Percentiles rank a stretch among this genome's conserved stretches.
phyloP scores from a whole-genome alignment of 2,888 invertebrate genomes.

The Lysandra bellargus region DNA sequence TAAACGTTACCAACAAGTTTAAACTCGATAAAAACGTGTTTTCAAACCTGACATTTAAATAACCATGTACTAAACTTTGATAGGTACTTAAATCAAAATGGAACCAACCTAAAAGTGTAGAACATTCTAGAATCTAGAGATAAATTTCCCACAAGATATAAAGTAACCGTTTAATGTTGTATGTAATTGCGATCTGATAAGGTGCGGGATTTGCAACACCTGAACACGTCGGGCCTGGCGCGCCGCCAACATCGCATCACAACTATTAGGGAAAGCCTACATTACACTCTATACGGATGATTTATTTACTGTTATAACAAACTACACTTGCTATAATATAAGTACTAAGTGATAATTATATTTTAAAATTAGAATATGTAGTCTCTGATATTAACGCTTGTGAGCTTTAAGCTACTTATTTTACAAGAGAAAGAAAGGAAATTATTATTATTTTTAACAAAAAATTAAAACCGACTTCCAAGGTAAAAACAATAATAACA shows the following conservation, averaged over 20 bases:
- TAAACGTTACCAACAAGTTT: too few species aligned
- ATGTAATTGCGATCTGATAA: slow-evolving; percentile 21
- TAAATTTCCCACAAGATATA: slow-evolving; percentile 8
- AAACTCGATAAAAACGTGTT: too few species aligned
- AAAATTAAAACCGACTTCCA: too few species aligned
- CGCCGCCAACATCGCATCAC: slow-evolving; percentile 7
- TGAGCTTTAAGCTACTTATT: too few species aligned
- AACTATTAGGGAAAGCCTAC: slow-evolving; percentile 3
- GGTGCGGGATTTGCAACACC: slow-evolving; percentile 12
- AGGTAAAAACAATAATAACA: too few species aligned
- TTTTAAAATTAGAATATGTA: too few species aligned
- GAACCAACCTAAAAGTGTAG: not conserved
- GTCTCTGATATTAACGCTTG: too few species aligned
- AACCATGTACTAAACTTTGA: not conserved
- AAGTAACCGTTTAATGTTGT: not conserved
- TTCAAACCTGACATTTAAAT: too few species aligned
- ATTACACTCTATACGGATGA: not conserved
- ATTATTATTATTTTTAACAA: too few species aligned
- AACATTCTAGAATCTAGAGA: not conserved
- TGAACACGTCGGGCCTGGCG: not conserved
- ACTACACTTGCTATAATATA: not conserved
- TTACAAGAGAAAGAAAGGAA: too few species aligned
- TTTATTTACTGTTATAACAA: not conserved
- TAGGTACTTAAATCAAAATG: not conserved
- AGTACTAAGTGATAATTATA: too few species aligned